Percentiles rank a stretch among this genome's conserved stretches.
phyloP scores from a whole-genome alignment of 2,888 invertebrate species.

The Athalia rosae region DNA sequence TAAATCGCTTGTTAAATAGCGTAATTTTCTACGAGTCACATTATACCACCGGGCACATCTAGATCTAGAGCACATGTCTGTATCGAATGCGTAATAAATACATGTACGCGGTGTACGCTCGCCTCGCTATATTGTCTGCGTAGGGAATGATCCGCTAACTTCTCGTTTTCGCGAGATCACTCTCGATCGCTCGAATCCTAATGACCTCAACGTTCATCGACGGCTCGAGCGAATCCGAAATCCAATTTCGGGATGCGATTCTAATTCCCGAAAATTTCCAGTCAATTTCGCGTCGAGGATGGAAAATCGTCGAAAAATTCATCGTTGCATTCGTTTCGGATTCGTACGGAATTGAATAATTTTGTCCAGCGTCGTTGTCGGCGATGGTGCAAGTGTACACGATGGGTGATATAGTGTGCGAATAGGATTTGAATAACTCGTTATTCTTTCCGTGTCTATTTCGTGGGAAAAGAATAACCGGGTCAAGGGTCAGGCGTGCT shows the following conservation, averaged over 20 bases:
- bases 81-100: neutral
- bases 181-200: neutral
- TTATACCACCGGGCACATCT: constrained; percentile 5
- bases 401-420: no score
- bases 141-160: neutral
- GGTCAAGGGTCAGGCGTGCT: constrained; percentile 7
- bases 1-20: constrained; percentile 33
- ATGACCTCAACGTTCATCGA: neutral
- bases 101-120: constrained; percentile 1
- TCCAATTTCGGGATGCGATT: neutral
- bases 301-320: no score
- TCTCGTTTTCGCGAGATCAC: constrained; percentile 19
- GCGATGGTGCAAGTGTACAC: no score
- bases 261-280: no score
- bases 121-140: neutral
- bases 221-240: neutral
- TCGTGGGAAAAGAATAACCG: constrained; percentile 8
- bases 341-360: neutral
- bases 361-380: neutral
- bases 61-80: neutral
- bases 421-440: constrained; percentile 28
- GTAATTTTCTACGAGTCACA: constrained; percentile 26
- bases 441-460: neutral
- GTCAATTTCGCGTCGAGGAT: no score
- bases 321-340: no score